Conservation (phyloP, 2,797 vertebrate species). For the Pogonophryne albipinna region DNA sequence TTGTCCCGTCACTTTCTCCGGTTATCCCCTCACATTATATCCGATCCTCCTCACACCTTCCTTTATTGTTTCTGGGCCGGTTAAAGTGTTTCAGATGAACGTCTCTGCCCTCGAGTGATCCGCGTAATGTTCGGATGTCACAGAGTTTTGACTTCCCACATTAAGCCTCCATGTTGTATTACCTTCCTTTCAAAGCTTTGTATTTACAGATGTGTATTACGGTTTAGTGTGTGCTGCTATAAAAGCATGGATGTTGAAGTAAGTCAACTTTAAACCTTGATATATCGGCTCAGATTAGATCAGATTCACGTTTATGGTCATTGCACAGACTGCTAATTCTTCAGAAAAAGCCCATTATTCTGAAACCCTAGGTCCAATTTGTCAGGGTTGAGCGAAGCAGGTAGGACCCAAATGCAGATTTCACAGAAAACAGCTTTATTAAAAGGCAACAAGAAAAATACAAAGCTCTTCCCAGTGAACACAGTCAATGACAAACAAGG, state of each 20-base stretch:
- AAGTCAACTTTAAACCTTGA: no score
- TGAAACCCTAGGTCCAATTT: no score
- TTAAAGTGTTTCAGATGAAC: constrained; percentile 32
- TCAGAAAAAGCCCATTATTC: no score
- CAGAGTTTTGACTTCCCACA: not conserved
- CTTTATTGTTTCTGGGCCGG: constrained; percentile 13
- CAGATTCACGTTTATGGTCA: no score
- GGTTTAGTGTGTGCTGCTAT: not conserved
- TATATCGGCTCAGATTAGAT: no score
- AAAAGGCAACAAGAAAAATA: no score
- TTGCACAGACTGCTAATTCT: no score
- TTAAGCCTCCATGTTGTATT: not conserved
- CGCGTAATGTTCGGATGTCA: not conserved
- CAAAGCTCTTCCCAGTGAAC: no score
- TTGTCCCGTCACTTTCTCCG: constrained; percentile 6
- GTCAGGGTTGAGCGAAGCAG: no score
- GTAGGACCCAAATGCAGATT: no score
- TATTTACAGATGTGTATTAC: not conserved
- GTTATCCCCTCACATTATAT: constrained; percentile 22
- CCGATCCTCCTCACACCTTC: constrained; percentile 19
- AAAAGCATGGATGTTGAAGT: not conserved
- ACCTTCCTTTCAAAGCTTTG: not conserved
- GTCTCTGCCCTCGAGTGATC: constrained; percentile 5
- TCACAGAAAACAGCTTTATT: no score
- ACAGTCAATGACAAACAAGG: no score